Base-by-base conservation (phyloP, 1,140 invertebrate genomes). In the Cydia amplana region DNA sequence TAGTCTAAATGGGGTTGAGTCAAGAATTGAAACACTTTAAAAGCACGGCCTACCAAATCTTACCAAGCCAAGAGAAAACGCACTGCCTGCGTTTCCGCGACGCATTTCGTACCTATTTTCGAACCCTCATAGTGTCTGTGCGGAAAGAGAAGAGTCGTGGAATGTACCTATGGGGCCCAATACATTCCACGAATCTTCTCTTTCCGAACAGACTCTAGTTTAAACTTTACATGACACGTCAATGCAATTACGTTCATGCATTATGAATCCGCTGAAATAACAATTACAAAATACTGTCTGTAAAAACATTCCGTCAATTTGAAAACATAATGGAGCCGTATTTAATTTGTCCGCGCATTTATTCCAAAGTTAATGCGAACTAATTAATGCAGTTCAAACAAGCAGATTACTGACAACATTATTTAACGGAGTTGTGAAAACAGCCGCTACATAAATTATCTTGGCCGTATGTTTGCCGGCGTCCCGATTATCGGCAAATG, bases 331-430 rank as follows among this genome's bases (percentile, higher is more conserved):
- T 70, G 65, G 32, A 70, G 65, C 65, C 28, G 65, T 70, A 70
- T 70, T 70, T 70, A 70, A 70, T 70, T 70, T 67, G 25, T 32
- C 28, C 65, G 65, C 32, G 18, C 25, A 65, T 65, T 70, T 67
- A 67, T 67, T 70, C 32, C 32, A 70, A 70, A 70, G 36, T 70
- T 43, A 70, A 70, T 70, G 25, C 32, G 28, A 32, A 36, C 65
- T 70, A 70, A 70, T 70, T 70, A 70, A 70, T 70, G 65, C 65
- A 70, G 32, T 70, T 70, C 65, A 70, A 70, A 70, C 65, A 70
- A 70, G 28, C 65, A 32, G 65, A 36, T 70, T 70, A 70, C 65
- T 40, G 65, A 70, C 65, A 70, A 70, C 65, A 70, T 70, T 70
- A 70, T 70, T 70, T 70, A 70, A 70, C 65, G 14, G 65, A 36